Conservation (phyloP, 2,888 invertebrate species). For the Phaonia tiefii region DNA sequence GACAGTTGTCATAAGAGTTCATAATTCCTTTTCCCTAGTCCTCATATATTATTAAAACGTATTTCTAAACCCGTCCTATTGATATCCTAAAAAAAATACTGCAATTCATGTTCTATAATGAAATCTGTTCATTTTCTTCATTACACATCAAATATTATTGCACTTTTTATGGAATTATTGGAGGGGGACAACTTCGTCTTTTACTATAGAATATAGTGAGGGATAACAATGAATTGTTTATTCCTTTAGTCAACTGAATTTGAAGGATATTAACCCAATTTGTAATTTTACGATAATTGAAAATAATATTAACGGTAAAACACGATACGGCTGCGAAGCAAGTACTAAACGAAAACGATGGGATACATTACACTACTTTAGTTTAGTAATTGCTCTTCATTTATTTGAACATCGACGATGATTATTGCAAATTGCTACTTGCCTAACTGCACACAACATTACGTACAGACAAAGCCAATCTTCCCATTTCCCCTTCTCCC, state of each 20-base stretch:
- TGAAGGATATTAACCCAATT: conserved; percentile 31
- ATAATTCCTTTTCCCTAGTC: no score
- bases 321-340: not conserved
- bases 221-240: not conserved
- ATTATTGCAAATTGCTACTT: conserved; percentile 32
- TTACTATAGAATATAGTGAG: no score
- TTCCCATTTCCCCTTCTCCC: no score
- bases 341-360: not conserved
- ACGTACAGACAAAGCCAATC: not conserved
- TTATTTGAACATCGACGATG: conserved; percentile 48
- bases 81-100: no score
- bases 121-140: no score
- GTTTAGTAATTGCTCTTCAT: conserved; percentile 49
- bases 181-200: no score
- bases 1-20: no score
- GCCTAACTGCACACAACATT: not conserved
- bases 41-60: no score
- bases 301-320: conserved; percentile 1
- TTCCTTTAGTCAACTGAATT: conserved; percentile 21
- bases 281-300: conserved; percentile 9
- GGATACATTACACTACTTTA: not conserved
- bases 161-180: no score
- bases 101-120: no score
- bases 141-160: no score
- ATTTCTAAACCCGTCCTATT: no score